Percentiles rank a stretch among this genome's conserved stretches.
phyloP scores from a whole-genome alignment of 2,797 vertebrate genomes.

The Iguana delicatissima region DNA sequence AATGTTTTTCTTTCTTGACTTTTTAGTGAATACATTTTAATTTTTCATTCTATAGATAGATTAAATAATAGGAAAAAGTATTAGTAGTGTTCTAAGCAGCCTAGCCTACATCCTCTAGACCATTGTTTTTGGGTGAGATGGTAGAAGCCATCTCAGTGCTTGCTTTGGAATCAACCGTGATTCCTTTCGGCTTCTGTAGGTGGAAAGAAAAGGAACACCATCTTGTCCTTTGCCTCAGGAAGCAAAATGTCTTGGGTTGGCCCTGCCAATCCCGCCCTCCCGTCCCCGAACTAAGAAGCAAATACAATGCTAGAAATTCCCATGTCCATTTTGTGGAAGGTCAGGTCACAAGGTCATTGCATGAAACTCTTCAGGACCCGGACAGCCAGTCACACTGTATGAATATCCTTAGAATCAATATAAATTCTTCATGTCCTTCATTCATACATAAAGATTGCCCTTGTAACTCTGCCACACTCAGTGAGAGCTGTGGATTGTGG shows the following conservation, averaged over 20 bases:
- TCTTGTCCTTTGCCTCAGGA: constrained; percentile 1
- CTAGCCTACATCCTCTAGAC: no score
- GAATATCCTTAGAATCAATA: constrained; percentile 59
- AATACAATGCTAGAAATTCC: constrained; percentile 15
- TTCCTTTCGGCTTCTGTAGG: not conserved
- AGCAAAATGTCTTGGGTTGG: not conserved
- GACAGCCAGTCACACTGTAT: constrained; percentile 24
- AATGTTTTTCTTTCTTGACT: no score
- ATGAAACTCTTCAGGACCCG: not conserved
- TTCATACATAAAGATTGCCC: constrained; percentile 65
- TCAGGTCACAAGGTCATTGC: constrained; percentile 51
- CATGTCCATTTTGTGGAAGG: constrained; percentile 38
- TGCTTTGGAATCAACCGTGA: not conserved
- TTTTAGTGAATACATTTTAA: no score
- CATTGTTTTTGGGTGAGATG: not conserved
- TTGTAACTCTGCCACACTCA: constrained; percentile 48
- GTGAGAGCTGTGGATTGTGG: constrained; percentile 59
- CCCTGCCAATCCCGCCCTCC: not conserved
- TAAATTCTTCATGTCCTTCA: constrained; percentile 57
- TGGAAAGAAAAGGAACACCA: not conserved
- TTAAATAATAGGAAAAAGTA: no score
- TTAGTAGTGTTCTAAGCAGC: no score
- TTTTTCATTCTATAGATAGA: no score
- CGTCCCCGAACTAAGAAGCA: not conserved
- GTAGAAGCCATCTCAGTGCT: not conserved